Base-by-base conservation (phyloP, 2,888 invertebrate species). In the Ichneumoninae sp. region DNA sequence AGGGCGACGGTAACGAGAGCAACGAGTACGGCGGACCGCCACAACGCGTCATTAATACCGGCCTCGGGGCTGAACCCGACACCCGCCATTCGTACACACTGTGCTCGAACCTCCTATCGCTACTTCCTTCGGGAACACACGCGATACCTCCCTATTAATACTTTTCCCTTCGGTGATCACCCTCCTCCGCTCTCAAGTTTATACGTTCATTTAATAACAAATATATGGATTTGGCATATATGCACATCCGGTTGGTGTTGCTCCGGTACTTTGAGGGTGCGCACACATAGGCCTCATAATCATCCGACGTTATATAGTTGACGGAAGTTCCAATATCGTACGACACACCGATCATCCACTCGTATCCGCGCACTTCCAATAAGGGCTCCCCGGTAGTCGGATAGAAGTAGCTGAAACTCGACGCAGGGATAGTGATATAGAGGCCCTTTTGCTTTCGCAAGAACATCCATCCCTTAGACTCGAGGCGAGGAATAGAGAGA, bases 31-130 rank as follows among this genome's bases (percentile, higher is more conserved):
- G 87, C 85, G 54, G 87, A 87, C 85, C 85, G 85, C 79, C 82
- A 79, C 82, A 85, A 85, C 79, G 88, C 90, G 91, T 91, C 91
- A 91, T 91, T 91, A 91, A 91, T 89, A 89, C 89, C 91, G 91
- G 90, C 91, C 91, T 89, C 89, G 79, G 91, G 85, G 52, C 76
- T 33, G 33, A 75, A 57, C 50, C 50, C 57, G 73, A 68, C 84
- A 69, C 71, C 76, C 73, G 79, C 71, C 74, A 36, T 74, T 69
- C 75, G 33, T 65, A 76, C 44, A 65, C 65, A 22, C 57, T 76
- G 68, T 52, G 73, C 73, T 54, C 33, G 33, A 52, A 79, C 57
- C 79, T 85, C 69, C 73, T 78, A 77, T 80, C 73, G 79, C 66
- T 40, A 66, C 75, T 76, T 76, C 30, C 69, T 70, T 69, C 81